Evolutionary conservation across 1,140 invertebrate genomes (phyloP), one percentile per base, ranked within the genome.

Genomic region (Ceratosolen fusciceps): DNA sequence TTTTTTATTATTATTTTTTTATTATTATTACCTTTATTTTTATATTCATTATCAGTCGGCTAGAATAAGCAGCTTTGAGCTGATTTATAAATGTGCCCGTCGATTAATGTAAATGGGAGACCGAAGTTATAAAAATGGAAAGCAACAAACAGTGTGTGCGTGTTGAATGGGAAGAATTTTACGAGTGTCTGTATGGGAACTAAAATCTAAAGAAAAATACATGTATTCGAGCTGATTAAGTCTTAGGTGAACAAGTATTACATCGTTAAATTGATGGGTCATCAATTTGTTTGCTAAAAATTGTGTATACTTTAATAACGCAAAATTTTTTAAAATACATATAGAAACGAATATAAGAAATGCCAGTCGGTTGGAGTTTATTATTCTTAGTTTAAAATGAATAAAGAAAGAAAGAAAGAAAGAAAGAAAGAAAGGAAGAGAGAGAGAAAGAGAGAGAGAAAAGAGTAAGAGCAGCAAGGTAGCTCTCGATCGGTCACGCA

Each of bases 151-250:
- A 47, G 24, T 72, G 68, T 65, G 60, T 73, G 75, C 39, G 62
- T 77, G 79, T 73, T 80, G n/a, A 74, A 68, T 77, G 77, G 58
- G 4, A 81, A 76, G 43, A 74, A 34, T 73, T 77, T 77, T 74
- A 77, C 74, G 67, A 75, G 74, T 80, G 56, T 75, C 68, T n/a
- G n/a, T n/a, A n/a, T 73, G 74, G 54, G 79, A 12, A 76, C 16
- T 58, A 47, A 73, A 73, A 12, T 80, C 67, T 65, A 26, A 60
- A 52, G 21, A 79, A 73, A 54, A 77, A 76, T 76, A 60, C 34
- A 47, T 37, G 21, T 16, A 68, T 62, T 75, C 39, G 47, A 72
- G 34, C 54, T 76, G 43, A 52, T 72, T 29, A 54, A 75, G 49
- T 56, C 60, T 67, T 56, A 75, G 26, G 73, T 80, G 49, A 72